These are phyloP conservation scores for Tolmerus cingulatus DNA, from an alignment of 2,888 invertebrate genomes.

Conservation along the genomic window DNA sequence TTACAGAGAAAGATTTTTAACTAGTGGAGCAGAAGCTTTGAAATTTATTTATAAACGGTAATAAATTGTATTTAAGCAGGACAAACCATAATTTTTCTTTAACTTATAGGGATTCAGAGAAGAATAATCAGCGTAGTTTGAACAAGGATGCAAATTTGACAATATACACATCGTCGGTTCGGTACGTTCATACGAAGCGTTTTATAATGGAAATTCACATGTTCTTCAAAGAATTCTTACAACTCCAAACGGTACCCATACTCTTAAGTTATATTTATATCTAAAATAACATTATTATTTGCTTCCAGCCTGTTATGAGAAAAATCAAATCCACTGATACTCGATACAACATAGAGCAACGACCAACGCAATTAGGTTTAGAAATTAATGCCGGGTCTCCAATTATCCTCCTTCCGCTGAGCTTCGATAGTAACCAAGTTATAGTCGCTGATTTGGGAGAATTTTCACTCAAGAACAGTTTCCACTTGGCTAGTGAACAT, in stretches of 20 bases:
- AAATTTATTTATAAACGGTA: slow-evolving; percentile 73
- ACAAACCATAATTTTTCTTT: neutral
- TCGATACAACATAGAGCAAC: slow-evolving; percentile 54
- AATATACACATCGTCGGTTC: slow-evolving; percentile 88
- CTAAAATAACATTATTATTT: neutral
- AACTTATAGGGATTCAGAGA: slow-evolving; percentile 50
- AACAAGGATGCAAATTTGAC: slow-evolving; percentile 57
- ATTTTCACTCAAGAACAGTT: slow-evolving; percentile 79
- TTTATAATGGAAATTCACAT: slow-evolving; percentile 89
- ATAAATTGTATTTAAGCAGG: slow-evolving; percentile 43
- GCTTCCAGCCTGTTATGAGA: slow-evolving; percentile 58
- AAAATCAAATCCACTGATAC: slow-evolving; percentile 58
- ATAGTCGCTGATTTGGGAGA: slow-evolving; percentile 83
- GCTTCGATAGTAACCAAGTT: slow-evolving; percentile 78
- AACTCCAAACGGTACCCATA: slow-evolving; percentile 78
- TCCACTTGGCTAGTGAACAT: slow-evolving; percentile 69
- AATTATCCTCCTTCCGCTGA: slow-evolving; percentile 85
- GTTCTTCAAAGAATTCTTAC: slow-evolving; percentile 85
- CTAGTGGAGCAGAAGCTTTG: slow-evolving; percentile 81
- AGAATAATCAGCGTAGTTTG: slow-evolving; percentile 51
- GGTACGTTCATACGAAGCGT: slow-evolving; percentile 92
- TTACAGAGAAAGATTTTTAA: slow-evolving; percentile 84
- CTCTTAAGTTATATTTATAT: neutral
- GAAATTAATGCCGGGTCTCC: slow-evolving; percentile 69
- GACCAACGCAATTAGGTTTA: slow-evolving; percentile 58